phyloP scores from a whole-genome alignment of 2,888 invertebrate species.

The Lasioglossum zephyrum region DNA sequence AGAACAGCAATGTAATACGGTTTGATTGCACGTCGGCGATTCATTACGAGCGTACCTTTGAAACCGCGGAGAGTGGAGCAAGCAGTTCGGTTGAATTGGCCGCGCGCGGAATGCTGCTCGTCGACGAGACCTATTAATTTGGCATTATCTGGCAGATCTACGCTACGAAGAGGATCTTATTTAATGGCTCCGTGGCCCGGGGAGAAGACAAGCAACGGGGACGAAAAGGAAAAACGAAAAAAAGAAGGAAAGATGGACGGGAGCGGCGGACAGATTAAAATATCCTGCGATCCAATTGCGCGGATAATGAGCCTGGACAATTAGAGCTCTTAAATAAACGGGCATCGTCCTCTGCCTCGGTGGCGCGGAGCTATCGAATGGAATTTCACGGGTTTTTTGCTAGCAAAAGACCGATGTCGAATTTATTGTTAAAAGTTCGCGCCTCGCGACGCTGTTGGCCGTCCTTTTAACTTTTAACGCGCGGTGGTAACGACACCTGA shows the following conservation, averaged over 20 bases:
- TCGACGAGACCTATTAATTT: conserved; percentile 34
- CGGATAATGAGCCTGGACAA: conserved; percentile 50
- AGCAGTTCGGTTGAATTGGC: not conserved
- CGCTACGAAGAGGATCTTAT: conserved; percentile 19
- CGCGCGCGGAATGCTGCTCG: conserved; percentile 16
- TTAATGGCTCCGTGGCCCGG: conserved; percentile 13
- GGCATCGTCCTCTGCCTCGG: not conserved
- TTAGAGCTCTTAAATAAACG: conserved; percentile 49
- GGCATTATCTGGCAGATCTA: conserved; percentile 24
- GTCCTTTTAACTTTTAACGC: conserved; percentile 15
- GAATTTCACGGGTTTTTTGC: conserved; percentile 30
- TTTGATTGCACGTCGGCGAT: not conserved
- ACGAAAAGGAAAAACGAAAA: not conserved
- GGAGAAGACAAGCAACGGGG: not conserved
- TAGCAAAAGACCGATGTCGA: not conserved
- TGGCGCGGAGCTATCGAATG: conserved; percentile 13
- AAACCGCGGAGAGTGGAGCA: not conserved
- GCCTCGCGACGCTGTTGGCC: not conserved
- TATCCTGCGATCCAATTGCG: conserved; percentile 44
- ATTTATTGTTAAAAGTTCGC: conserved; percentile 33
- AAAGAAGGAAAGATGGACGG: not conserved
- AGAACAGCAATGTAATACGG: not conserved
- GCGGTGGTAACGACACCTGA: not conserved
- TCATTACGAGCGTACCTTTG: not conserved
- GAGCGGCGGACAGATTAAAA: conserved; percentile 31